Evolutionary conservation across 2,888 invertebrate species (phyloP).

Genomic region (Drosophila conformis): DNA sequence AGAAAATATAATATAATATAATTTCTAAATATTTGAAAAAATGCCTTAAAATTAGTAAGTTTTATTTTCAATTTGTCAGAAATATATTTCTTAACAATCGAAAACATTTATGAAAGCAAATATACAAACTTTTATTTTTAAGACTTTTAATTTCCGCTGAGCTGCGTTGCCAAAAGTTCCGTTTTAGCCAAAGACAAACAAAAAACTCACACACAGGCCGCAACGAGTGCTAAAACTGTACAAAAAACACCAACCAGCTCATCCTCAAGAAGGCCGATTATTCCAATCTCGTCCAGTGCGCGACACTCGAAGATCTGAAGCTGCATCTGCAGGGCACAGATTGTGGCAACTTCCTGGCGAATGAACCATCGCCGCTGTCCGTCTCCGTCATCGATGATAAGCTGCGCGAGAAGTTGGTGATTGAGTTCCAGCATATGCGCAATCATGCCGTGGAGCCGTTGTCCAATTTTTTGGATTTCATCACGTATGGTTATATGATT

Average conservation of each 20-base stretch:
- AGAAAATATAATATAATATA: background rate
- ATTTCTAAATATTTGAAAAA: background rate
- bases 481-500: conserved; percentile 99
- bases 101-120: background rate
- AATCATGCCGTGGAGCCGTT: conserved; percentile 99
- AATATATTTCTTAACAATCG: background rate
- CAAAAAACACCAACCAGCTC: conserved; percentile 82
- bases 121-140: background rate
- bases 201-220: background rate
- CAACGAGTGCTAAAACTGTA: conserved; percentile 33
- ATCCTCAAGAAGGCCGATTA: conserved; percentile 98
- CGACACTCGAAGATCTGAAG: conserved; percentile 93
- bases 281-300: conserved; percentile 99
- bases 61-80: background rate
- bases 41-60: background rate
- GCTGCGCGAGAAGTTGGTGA: no score
- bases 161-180: no score
- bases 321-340: no score
- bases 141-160: background rate
- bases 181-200: conserved; percentile 21
- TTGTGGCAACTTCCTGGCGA: no score
- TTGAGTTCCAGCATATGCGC: conserved; percentile 98
- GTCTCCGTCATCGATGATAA: no score
- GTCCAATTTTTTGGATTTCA: conserved; percentile 98
- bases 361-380: no score